phyloP scores from a whole-genome alignment of 1,140 invertebrate genomes.

The Papilio dardanus region DNA sequence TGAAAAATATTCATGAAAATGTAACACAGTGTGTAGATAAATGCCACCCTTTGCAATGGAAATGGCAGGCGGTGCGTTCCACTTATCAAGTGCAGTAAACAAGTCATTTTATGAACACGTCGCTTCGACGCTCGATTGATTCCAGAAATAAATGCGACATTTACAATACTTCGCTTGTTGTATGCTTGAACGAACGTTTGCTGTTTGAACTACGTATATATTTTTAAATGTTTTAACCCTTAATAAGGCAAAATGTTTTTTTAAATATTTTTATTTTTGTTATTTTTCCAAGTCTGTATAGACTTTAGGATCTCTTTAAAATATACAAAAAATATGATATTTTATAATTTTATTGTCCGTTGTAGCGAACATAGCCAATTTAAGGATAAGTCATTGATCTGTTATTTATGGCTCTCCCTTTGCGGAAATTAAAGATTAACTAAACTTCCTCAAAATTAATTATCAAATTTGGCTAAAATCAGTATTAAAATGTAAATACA shows the following conservation, averaged over 20 bases:
- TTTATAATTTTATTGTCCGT: no score
- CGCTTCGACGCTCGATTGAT: slow-evolving; percentile 14
- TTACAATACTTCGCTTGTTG: neutral
- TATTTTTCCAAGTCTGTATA: no score
- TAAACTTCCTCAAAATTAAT: neutral
- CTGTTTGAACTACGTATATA: neutral
- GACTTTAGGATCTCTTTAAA: no score
- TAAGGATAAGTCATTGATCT: no score
- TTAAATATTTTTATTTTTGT: neutral
- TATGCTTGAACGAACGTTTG: neutral
- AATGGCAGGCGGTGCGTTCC: slow-evolving; percentile 6
- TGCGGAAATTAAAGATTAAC: no score
- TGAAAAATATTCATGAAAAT: neutral
- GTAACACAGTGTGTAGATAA: neutral
- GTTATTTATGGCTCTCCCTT: no score
- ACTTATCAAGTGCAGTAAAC: slow-evolving; percentile 24
- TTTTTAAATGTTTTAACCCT: neutral
- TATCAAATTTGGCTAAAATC: no score
- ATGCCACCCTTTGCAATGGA: slow-evolving; percentile 13
- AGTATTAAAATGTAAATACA: neutral
- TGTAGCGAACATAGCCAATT: no score
- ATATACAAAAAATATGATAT: no score
- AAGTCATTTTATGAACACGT: slow-evolving; percentile 15
- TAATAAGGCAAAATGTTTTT: neutral
- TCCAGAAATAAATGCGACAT: slow-evolving; percentile 33